A percentile compares a stretch with the other conserved stretches of the same genome.
phyloP scores from a whole-genome alignment of 2,888 invertebrate genomes.

The Protula sp. region DNA sequence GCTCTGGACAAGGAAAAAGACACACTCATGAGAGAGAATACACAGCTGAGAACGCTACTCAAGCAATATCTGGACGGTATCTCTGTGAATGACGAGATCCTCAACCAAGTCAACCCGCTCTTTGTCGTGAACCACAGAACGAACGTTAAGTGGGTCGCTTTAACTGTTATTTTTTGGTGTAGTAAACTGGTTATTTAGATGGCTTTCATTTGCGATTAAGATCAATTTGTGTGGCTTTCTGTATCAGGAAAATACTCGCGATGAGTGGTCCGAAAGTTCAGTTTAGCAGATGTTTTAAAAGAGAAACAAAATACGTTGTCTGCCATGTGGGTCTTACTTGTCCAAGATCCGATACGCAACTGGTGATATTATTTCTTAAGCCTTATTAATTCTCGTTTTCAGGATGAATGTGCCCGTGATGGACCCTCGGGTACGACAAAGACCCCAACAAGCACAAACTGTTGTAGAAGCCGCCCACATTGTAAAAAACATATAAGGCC shows the following conservation, averaged over 20 bases:
- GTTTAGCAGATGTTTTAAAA: too few relatives aligned
- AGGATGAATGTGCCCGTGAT: conserved; percentile 47
- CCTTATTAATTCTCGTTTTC: conserved; percentile 18
- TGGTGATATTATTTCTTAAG: neutral
- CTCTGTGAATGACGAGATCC: conserved; percentile 53
- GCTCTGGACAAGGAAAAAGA: conserved; percentile 55
- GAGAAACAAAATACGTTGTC: too few relatives aligned
- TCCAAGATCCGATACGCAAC: too few relatives aligned
- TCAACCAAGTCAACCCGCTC: conserved; percentile 52
- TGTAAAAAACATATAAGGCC: neutral
- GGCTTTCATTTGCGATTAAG: too few relatives aligned
- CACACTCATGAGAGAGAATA: conserved; percentile 61
- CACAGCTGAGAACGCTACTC: conserved; percentile 51
- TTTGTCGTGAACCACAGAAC: conserved; percentile 52
- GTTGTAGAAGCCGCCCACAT: conserved; percentile 23
- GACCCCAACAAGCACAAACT: conserved; percentile 7
- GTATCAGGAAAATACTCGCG: too few relatives aligned
- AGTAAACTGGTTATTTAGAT: neutral
- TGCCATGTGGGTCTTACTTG: too few relatives aligned
- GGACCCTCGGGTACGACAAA: conserved; percentile 36
- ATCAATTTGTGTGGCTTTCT: too few relatives aligned
- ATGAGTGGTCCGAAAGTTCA: too few relatives aligned
- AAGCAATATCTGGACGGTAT: conserved; percentile 55
- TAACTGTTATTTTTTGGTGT: too few relatives aligned
- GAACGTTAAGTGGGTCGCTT: conserved; percentile 50